Percentiles rank a stretch among this genome's conserved stretches.
phyloP scores from a whole-genome alignment of 2,113 vertebrate genomes.

The Mesocricetus auratus region DNA sequence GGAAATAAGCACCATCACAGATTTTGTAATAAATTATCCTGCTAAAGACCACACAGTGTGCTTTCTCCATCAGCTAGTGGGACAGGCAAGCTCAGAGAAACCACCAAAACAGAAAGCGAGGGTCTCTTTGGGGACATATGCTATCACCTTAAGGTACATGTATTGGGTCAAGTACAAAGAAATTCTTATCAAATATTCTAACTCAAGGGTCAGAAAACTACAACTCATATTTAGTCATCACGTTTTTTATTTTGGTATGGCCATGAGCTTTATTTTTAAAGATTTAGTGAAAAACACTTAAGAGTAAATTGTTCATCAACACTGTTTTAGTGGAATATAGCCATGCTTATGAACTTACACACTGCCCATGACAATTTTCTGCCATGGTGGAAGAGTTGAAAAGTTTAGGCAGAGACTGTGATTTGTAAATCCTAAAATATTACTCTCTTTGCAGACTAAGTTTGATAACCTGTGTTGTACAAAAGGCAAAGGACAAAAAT shows the following conservation, averaged over 20 bases:
- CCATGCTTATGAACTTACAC: neutral
- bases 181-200: neutral
- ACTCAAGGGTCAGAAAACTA: neutral
- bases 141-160: neutral
- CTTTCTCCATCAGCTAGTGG: neutral
- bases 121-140: neutral
- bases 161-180: neutral
- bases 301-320: neutral
- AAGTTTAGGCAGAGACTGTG: neutral
- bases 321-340: slow-evolving; percentile 1
- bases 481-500: neutral
- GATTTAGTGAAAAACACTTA: neutral
- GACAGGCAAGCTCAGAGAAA: neutral
- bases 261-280: neutral
- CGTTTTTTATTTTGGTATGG: neutral
- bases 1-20: slow-evolving; percentile 81
- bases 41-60: neutral
- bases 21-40: neutral
- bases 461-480: neutral
- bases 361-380: neutral
- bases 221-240: neutral
- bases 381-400: neutral
- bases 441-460: slow-evolving; percentile 1
- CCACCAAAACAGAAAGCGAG: neutral
- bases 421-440: neutral